Conservation (phyloP, 1,140 invertebrate genomes). For the Cecropterus lyciades region DNA sequence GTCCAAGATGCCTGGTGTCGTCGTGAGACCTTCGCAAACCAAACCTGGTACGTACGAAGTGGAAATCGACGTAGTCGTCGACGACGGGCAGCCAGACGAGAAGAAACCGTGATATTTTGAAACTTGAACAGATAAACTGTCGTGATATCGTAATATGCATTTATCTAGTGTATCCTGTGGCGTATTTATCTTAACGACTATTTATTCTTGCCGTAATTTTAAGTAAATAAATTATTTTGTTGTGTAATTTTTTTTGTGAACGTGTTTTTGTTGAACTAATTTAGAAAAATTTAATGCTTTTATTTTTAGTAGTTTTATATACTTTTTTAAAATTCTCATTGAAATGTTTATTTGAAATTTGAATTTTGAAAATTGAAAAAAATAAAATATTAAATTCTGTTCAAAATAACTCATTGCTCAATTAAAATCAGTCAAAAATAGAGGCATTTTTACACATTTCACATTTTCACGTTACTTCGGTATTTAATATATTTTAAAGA, state of each 20-base stretch:
- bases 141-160: constrained; percentile 44
- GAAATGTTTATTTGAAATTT: too few species aligned
- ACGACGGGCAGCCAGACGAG: constrained; percentile 64
- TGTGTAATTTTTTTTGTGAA: not conserved
- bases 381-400: too few species aligned
- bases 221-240: constrained; percentile 60
- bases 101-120: constrained; percentile 34
- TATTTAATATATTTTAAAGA: too few species aligned
- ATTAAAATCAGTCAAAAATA: too few species aligned
- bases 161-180: constrained; percentile 44
- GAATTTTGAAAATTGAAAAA: too few species aligned
- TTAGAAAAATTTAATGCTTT: too few species aligned
- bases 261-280: not conserved
- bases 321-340: too few species aligned
- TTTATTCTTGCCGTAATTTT: constrained; percentile 75
- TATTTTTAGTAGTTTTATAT: too few species aligned
- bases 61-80: constrained; percentile 70
- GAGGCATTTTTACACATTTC: too few species aligned
- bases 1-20: constrained; percentile 60
- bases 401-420: too few species aligned
- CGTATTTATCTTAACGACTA: constrained; percentile 46
- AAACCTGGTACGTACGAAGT: constrained; percentile 76
- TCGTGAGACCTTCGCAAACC: constrained; percentile 62
- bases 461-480: too few species aligned
- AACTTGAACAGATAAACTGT: constrained; percentile 18